phyloP scores from a whole-genome alignment of 2,113 vertebrate species.

The Panthera uncia region DNA sequence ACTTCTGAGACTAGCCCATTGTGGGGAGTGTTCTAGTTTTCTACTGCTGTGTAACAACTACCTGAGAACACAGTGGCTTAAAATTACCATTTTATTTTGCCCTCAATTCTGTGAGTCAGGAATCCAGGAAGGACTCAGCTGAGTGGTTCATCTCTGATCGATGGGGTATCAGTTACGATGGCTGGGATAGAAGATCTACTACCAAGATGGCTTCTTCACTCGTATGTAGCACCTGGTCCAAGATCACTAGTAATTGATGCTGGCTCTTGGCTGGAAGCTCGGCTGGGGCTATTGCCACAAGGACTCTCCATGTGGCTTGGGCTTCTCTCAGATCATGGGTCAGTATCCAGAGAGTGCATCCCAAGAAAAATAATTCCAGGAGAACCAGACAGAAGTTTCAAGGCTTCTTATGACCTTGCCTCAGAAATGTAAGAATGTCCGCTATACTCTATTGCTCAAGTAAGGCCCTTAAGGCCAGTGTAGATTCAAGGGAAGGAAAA shows the following conservation, averaged over 20 bases:
- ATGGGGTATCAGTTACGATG: neutral
- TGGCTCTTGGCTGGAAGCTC: neutral
- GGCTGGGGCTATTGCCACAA: neutral
- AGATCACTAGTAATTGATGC: neutral
- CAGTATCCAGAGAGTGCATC: neutral
- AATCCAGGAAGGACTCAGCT: neutral
- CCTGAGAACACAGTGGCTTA: neutral
- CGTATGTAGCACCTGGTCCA: neutral
- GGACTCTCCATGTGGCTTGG: neutral
- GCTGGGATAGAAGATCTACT: neutral
- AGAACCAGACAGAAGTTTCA: neutral
- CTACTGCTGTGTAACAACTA: neutral
- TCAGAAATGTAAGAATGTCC: neutral
- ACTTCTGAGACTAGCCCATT: neutral
- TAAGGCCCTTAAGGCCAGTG: neutral
- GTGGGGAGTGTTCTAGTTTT: neutral
- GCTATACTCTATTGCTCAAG: neutral
- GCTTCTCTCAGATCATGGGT: neutral
- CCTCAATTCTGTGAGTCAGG: neutral
- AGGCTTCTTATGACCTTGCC: neutral
- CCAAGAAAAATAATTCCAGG: neutral
- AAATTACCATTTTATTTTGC: neutral
- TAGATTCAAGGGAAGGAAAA: neutral
- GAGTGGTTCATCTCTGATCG: neutral
- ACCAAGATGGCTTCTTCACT: neutral